Evolutionary conservation across 1,140 invertebrate genomes (phyloP).

Genomic region (Anastrepha obliqua): DNA sequence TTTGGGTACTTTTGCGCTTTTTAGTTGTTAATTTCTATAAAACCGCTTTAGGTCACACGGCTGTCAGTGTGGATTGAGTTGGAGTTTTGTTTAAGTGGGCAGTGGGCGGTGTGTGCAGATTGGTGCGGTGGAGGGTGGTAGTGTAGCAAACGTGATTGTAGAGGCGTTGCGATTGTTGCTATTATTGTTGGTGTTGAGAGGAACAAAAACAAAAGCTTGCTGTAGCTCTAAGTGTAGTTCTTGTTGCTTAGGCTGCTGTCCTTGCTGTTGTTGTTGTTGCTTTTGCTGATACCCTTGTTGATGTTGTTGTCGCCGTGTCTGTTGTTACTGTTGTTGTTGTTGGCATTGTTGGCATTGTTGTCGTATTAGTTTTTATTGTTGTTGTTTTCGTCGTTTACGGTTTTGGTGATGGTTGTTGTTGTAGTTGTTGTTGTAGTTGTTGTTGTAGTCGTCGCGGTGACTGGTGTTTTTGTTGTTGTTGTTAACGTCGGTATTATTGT

Average conservation of each 20-base stretch:
- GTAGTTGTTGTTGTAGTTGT: too few species aligned
- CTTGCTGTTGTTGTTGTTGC: too few species aligned
- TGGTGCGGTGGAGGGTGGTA: background rate
- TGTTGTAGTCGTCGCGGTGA: background rate
- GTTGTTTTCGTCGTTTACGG: background rate
- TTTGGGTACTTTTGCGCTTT: conserved; percentile 42
- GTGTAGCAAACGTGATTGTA: background rate
- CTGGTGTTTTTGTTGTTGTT: background rate
- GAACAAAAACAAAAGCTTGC: background rate
- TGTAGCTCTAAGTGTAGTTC: too few species aligned
- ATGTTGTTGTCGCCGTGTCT: too few species aligned
- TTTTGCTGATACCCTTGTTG: background rate
- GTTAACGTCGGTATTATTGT: too few species aligned
- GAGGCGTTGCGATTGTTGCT: conserved; percentile 34
- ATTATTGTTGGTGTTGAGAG: background rate
- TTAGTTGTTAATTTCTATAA: conserved; percentile 37
- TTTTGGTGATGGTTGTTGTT: too few species aligned
- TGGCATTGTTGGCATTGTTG: too few species aligned
- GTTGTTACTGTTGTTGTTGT: too few species aligned
- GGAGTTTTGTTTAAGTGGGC: background rate
- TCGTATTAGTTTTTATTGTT: background rate
- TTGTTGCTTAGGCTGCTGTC: too few species aligned
- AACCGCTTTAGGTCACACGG: conserved; percentile 51
- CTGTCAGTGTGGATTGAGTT: conserved; percentile 35
- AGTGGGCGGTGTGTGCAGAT: background rate